Conservation (phyloP, 2,797 vertebrate genomes). For the Poecilia wingei region DNA sequence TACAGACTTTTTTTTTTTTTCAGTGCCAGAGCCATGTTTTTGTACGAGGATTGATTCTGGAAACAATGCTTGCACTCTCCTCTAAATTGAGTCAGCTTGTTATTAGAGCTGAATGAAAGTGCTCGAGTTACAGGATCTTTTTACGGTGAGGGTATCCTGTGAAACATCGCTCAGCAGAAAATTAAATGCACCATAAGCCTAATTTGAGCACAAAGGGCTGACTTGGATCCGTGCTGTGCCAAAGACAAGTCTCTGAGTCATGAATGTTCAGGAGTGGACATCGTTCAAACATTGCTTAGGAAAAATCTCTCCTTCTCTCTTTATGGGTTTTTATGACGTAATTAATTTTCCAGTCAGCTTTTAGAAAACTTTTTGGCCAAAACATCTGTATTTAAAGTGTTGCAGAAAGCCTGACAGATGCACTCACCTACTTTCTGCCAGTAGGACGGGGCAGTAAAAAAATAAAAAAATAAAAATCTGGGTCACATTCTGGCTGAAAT, state of each 20-base stretch:
- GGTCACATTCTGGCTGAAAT: conserved; percentile 49
- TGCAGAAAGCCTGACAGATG: conserved; percentile 51
- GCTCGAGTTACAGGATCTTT: conserved; percentile 16
- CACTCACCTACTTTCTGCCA: conserved; percentile 65
- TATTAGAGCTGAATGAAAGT: not conserved
- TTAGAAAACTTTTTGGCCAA: not conserved
- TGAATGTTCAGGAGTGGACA: not conserved
- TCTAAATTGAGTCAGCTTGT: not conserved
- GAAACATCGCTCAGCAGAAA: conserved; percentile 20
- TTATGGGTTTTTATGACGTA: conserved; percentile 6
- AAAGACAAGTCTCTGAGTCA: not conserved
- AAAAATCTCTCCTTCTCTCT: not conserved
- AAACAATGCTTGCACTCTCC: not conserved
- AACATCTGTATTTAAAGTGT: too few species aligned
- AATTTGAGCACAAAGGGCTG: conserved; percentile 21
- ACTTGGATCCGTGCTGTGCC: not conserved
- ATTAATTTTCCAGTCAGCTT: conserved; percentile 12
- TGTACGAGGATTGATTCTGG: not conserved
- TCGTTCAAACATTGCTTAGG: not conserved
- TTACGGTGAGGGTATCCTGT: not conserved
- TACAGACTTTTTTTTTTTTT: not conserved
- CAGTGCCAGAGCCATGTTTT: not conserved
- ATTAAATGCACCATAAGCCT: not conserved
- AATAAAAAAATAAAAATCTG: conserved; percentile 9
- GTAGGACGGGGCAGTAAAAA: conserved; percentile 8